These are phyloP conservation scores for Carcina quercana DNA, from an alignment of 2,888 invertebrate genomes.

Conservation along the genomic window DNA sequence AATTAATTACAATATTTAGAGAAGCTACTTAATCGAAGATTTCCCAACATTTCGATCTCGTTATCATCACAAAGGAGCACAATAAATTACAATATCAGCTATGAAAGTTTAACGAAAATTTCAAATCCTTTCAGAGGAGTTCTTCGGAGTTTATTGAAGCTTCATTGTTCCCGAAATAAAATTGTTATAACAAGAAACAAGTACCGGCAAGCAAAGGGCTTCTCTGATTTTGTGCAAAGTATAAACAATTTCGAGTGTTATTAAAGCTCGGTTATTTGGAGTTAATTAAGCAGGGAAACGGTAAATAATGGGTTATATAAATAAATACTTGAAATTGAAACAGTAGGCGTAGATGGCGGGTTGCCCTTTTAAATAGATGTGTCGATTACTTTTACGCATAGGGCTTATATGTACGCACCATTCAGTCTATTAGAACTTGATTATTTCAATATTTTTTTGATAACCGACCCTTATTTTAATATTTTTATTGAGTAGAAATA, in stretches of 20 bases:
- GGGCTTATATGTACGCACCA: too few relatives aligned
- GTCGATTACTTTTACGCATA: too few relatives aligned
- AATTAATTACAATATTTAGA: too few relatives aligned
- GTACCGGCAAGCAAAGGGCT: conserved; percentile 5
- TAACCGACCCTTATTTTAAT: too few relatives aligned
- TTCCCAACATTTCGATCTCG: conserved; percentile 17
- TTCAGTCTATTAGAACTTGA: too few relatives aligned
- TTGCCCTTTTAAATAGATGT: too few relatives aligned
- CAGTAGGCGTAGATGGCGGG: too few relatives aligned
- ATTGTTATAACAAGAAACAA: conserved; percentile 12
- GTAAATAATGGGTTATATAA: not conserved
- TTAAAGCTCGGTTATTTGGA: conserved; percentile 1
- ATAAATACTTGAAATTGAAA: not conserved
- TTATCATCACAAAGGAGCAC: conserved; percentile 19
- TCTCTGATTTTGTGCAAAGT: conserved; percentile 2
- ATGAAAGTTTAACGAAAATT: conserved; percentile 20
- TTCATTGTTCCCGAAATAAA: conserved; percentile 15
- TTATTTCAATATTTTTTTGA: too few relatives aligned
- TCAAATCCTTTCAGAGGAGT: conserved; percentile 27
- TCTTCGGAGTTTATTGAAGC: conserved; percentile 25
- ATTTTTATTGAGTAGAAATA: too few relatives aligned
- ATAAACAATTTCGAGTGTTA: conserved; percentile 1
- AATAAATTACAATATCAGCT: conserved; percentile 22
- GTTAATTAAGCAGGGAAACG: conserved; percentile 1
- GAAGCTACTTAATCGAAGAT: conserved; percentile 10